These are phyloP conservation scores for Anoncus sp. DNA, from an alignment of 2,888 invertebrate species.

Conservation along the genomic window DNA sequence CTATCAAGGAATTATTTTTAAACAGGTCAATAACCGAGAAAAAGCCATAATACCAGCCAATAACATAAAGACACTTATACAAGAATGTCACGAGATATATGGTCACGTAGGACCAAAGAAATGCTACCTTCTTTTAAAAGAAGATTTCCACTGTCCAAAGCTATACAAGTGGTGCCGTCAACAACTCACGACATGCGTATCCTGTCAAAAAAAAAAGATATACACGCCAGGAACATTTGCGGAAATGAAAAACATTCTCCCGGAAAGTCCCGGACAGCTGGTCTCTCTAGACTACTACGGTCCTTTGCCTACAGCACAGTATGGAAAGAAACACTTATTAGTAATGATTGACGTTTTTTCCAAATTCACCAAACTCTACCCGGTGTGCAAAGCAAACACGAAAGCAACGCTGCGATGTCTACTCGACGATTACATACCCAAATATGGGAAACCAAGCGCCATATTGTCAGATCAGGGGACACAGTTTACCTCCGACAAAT, in stretches of 20 bases:
- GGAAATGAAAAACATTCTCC: not conserved
- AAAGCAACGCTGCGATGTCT: not conserved
- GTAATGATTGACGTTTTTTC: slow-evolving; percentile 8
- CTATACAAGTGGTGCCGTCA: not conserved
- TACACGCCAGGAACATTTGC: not conserved
- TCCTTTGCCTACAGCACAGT: not conserved
- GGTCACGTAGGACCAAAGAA: not conserved
- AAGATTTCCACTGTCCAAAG: not conserved
- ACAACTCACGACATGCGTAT: not conserved
- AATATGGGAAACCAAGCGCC: slow-evolving; percentile 8
- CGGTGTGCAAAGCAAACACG: not conserved
- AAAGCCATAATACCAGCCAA: no score
- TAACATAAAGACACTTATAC: no score
- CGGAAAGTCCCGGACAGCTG: not conserved
- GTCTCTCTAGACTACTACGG: slow-evolving; percentile 6
- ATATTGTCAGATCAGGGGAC: slow-evolving; percentile 19
- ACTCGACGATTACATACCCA: not conserved
- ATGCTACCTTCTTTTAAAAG: not conserved
- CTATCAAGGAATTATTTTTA: no score
- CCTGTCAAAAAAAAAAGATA: not conserved
- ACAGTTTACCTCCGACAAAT: slow-evolving; percentile 6
- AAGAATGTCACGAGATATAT: no score
- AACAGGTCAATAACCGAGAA: no score
- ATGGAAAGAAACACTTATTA: not conserved
- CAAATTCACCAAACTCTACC: not conserved